These are phyloP conservation scores for Aulostomus chinensis DNA, from an alignment of 2,797 vertebrate genomes.

Conservation along the genomic window DNA sequence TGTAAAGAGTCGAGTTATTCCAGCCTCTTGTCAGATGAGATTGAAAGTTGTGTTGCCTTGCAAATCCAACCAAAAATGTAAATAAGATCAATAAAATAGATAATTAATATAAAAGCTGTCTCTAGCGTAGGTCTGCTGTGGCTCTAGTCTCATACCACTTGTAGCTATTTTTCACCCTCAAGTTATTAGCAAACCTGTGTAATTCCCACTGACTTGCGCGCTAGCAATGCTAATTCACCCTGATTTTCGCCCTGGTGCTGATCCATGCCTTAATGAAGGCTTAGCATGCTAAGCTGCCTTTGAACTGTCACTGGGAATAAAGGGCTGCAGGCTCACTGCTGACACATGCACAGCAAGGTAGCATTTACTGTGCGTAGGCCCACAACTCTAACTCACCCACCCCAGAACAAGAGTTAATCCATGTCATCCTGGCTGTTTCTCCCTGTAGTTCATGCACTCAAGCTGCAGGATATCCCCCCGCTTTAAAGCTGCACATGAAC, in stretches of 20 bases:
- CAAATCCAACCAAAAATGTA: background rate
- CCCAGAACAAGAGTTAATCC: constrained; percentile 39
- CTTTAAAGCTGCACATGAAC: constrained; percentile 6
- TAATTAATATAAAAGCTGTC: too few species aligned
- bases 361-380: constrained; percentile 45
- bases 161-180: constrained; percentile 13
- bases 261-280: constrained; percentile 71
- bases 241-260: constrained; percentile 54
- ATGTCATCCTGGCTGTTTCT: constrained; percentile 27
- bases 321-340: constrained; percentile 39
- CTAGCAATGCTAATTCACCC: constrained; percentile 51
- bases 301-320: constrained; percentile 75
- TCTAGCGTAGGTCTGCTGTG: too few species aligned
- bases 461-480: constrained; percentile 11
- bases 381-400: constrained; percentile 38
- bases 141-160: background rate
- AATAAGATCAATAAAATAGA: constrained; percentile 5
- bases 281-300: constrained; percentile 63
- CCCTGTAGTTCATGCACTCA: constrained; percentile 8
- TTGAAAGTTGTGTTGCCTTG: too few species aligned
- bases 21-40: too few species aligned
- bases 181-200: constrained; percentile 20
- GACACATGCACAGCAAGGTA: constrained; percentile 45
- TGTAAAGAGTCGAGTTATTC: too few species aligned
- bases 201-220: constrained; percentile 24